phyloP scores from a whole-genome alignment of 2,797 vertebrate species.

The Poecile montanus region DNA sequence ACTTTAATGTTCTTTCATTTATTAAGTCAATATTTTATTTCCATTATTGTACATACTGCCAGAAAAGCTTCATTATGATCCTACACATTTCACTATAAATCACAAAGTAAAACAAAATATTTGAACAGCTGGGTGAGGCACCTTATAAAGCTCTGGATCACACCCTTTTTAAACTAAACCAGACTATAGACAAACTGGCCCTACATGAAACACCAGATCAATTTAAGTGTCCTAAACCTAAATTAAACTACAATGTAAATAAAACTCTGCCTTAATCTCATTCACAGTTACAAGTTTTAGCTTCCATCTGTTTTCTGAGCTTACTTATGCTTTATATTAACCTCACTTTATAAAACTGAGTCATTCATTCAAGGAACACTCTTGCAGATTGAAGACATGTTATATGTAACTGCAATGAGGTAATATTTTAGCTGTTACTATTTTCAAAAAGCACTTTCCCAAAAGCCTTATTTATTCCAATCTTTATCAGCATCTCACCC shows the following conservation, averaged over 20 bases:
- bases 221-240: slow-evolving; percentile 56
- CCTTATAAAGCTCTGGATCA: slow-evolving; percentile 69
- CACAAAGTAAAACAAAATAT: slow-evolving; percentile 77
- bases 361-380: slow-evolving; percentile 12
- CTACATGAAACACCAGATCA: slow-evolving; percentile 60
- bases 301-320: slow-evolving; percentile 59
- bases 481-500: not conserved
- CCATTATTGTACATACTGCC: slow-evolving; percentile 69
- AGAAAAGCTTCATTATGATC: slow-evolving; percentile 74
- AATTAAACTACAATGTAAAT: slow-evolving; percentile 61
- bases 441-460: not conserved
- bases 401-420: not conserved
- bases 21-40: slow-evolving; percentile 75
- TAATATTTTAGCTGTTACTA: not conserved
- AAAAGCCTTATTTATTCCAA: not conserved
- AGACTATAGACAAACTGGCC: slow-evolving; percentile 51
- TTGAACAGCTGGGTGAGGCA: slow-evolving; percentile 79
- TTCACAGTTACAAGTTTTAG: slow-evolving; percentile 51
- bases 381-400: not conserved
- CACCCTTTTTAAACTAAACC: slow-evolving; percentile 74
- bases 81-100: slow-evolving; percentile 74
- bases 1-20: slow-evolving; percentile 67
- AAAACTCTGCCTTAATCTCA: slow-evolving; percentile 61
- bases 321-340: slow-evolving; percentile 29
- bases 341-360: slow-evolving; percentile 3